These are phyloP conservation scores for Caenorhabditis virilis DNA, from an alignment of 2,888 invertebrate genomes.

Conservation along the genomic window DNA sequence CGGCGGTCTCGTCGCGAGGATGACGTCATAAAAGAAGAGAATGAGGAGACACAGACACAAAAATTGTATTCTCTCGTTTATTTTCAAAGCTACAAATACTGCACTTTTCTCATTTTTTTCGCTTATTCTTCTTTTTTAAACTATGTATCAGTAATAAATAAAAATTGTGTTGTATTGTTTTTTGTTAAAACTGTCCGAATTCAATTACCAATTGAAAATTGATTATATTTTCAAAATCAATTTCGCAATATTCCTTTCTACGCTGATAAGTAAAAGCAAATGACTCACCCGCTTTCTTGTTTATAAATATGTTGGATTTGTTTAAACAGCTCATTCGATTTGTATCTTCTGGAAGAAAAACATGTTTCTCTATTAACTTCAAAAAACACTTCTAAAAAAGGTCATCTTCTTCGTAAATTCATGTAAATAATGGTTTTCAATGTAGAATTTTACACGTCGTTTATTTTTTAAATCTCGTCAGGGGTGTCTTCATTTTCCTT, in stretches of 20 bases:
- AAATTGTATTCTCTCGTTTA: too few species aligned
- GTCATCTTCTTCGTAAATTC: too few species aligned
- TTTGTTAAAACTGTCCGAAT: neutral
- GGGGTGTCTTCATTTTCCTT: too few species aligned
- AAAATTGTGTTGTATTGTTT: too few species aligned
- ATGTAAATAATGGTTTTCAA: too few species aligned
- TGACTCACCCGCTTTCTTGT: neutral
- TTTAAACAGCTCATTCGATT: too few species aligned
- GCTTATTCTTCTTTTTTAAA: neutral
- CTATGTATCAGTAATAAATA: conserved; percentile 9
- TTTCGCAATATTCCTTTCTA: conserved; percentile 1
- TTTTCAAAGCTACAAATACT: neutral
- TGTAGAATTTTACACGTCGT: too few species aligned
- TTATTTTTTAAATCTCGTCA: too few species aligned
- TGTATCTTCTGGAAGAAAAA: too few species aligned
- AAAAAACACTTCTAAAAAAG: too few species aligned
- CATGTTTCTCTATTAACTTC: too few species aligned
- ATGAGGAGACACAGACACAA: conserved; percentile 26
- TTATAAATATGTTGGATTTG: too few species aligned
- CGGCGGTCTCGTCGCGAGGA: conserved; percentile 17
- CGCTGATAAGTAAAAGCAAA: neutral
- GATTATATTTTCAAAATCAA: neutral
- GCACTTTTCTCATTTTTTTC: conserved; percentile 11
- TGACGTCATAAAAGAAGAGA: conserved; percentile 18
- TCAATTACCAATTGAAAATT: neutral